A percentile compares a stretch with the other conserved stretches of the same genome.
Conservation (phyloP, 1,140 invertebrate species). For the Antheraea pernyi region DNA sequence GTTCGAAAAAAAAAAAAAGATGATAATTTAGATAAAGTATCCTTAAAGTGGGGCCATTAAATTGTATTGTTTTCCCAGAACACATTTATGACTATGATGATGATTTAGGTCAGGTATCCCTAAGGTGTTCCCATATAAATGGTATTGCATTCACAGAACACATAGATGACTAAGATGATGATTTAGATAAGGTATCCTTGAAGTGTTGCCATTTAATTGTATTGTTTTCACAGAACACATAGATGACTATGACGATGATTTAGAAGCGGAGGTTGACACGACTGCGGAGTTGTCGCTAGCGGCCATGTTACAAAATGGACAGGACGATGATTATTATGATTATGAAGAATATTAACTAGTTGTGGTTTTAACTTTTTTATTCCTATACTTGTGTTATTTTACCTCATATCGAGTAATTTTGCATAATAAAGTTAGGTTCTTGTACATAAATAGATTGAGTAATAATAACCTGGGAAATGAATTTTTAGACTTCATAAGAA, state of each 20-base stretch:
- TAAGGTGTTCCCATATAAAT: too few relatives aligned
- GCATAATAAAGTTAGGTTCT: too few relatives aligned
- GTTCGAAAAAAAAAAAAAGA: too few relatives aligned
- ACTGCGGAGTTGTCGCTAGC: conserved; percentile 52
- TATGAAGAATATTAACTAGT: conserved; percentile 61
- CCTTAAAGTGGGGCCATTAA: too few relatives aligned
- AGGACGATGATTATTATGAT: conserved; percentile 65
- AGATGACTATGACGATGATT: conserved; percentile 65
- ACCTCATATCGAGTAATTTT: too few relatives aligned
- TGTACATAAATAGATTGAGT: too few relatives aligned
- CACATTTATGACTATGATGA: conserved; percentile 59
- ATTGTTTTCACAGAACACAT: conserved; percentile 34
- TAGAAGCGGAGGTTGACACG: conserved; percentile 40
- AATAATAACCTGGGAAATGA: too few relatives aligned
- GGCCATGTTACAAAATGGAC: conserved; percentile 56
- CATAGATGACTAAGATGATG: conserved; percentile 61
- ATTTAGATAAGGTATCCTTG: too few relatives aligned
- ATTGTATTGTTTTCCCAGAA: conserved; percentile 36
- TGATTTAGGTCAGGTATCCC: too few relatives aligned
- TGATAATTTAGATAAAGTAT: conserved; percentile 58
- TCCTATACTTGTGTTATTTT: too few relatives aligned
- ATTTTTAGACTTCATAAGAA: too few relatives aligned
- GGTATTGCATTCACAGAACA: conserved; percentile 33
- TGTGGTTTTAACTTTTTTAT: not conserved
- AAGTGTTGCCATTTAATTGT: too few relatives aligned